Base-by-base conservation (phyloP, 2,797 vertebrate genomes). In the Helicolenus hilgendorfi region DNA sequence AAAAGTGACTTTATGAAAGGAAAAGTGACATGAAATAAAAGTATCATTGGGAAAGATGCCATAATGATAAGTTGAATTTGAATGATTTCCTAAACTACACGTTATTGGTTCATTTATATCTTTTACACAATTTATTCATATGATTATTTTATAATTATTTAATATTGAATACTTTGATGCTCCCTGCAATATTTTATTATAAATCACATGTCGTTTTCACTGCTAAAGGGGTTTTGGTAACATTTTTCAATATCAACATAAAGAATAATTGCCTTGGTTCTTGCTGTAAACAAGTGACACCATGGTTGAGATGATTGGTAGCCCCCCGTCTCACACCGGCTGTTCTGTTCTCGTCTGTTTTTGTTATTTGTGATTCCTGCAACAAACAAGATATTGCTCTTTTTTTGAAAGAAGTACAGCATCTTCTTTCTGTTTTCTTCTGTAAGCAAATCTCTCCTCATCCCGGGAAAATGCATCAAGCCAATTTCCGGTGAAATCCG, bases 401-500 rank as follows among this genome's bases (percentile, higher is more conserved):
- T 13, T 65, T 68, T 73, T 67, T 69, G 3, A 27, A 69, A 7
- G 35, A 36, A 36, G 45, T 31, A 24, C 5, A 27, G 60, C 36
- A 55, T 79, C 67, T 7, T 53, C n/a, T 36, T 31, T 31, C 22
- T 67, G 10, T 78, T 72, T 78, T 78, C 49, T 31, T 20, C 35
- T 77, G 63, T 83, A 69, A 85, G 22, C 64, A 62, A 56, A 45
- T 72, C 63, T 35, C n/a, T 35, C 24, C 14, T 72, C 24, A 1
- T 76, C 56, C 69, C 14, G 1, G 53, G 36, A 81, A 87, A 87
- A 63, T 68, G 20, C 74, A 81, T 91, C 20, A 45, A 27, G 69
- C 56, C 65, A 73, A 68, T 94, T 79, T 90, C 72, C 41, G 2
- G 58, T 77, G 84, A 83, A 88, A 93, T 38, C 24, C 3, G 60